phyloP scores from a whole-genome alignment of 2,888 invertebrate genomes.

The Lutraria lutraria region DNA sequence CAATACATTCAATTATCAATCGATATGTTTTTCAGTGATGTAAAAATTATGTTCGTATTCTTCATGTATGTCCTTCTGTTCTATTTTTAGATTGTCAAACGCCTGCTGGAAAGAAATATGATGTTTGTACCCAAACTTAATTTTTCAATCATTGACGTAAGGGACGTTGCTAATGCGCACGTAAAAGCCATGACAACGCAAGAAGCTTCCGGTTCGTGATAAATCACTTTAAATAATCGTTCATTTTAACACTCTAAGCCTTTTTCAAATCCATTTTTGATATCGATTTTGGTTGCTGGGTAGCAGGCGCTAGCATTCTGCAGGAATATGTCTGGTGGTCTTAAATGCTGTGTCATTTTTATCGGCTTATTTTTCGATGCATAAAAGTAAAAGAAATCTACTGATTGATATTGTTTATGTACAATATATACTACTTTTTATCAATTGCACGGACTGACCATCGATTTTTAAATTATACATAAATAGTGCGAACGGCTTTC shows the following conservation, averaged over 20 bases:
- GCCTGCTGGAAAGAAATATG: conserved; percentile 84
- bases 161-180: conserved; percentile 88
- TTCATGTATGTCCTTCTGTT: not conserved
- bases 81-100: conserved; percentile 81
- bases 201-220: conserved; percentile 86
- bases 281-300: not conserved
- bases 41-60: no score
- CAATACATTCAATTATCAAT: no score
- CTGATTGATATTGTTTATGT: no score
- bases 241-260: not conserved
- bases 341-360: not conserved
- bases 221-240: not conserved
- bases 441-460: no score
- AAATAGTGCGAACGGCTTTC: no score
- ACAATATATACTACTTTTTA: no score
- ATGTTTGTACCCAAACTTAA: conserved; percentile 87
- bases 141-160: conserved; percentile 88
- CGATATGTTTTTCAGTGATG: no score
- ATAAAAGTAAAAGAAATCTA: no score
- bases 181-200: conserved; percentile 87
- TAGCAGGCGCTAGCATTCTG: not conserved
- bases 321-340: not conserved
- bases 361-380: no score
- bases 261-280: not conserved
- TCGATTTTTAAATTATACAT: no score